A percentile compares a stretch with the other conserved stretches of the same genome.
Evolutionary conservation across 2,888 invertebrate species (phyloP).

Genomic region (Orchesella flavescens): DNA sequence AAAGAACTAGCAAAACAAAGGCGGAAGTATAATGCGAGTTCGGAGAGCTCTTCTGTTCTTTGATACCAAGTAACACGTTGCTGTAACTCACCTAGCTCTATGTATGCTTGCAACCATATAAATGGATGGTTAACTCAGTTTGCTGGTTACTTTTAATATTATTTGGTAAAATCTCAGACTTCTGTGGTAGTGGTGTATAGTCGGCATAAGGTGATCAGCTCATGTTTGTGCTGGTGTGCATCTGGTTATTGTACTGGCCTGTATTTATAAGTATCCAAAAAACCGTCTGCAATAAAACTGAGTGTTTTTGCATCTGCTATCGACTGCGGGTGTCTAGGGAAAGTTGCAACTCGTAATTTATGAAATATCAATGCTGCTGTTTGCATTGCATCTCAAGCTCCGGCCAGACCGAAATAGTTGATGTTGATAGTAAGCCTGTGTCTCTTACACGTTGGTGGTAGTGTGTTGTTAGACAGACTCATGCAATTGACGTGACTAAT

Average conservation of each 20-base stretch:
- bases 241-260: neutral
- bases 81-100: neutral
- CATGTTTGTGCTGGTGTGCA: neutral
- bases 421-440: too few relatives aligned
- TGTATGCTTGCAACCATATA: neutral
- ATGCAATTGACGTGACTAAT: conserved; percentile 7
- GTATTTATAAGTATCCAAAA: neutral
- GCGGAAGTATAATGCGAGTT: conserved; percentile 34
- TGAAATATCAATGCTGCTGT: too few relatives aligned
- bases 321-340: neutral
- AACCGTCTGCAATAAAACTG: neutral
- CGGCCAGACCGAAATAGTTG: too few relatives aligned
- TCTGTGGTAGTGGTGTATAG: neutral
- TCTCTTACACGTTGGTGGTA: too few relatives aligned
- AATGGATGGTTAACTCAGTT: neutral
- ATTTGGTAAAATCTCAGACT: neutral
- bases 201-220: neutral
- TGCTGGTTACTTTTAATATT: too few relatives aligned
- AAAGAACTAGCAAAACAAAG: conserved; percentile 12
- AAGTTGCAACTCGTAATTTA: too few relatives aligned
- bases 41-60: neutral
- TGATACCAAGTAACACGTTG: neutral
- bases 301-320: neutral
- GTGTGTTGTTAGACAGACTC: neutral
- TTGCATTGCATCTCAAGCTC: too few relatives aligned